phyloP scores from a whole-genome alignment of 2,888 invertebrate genomes.

The Pachycephus smyrnensis region DNA sequence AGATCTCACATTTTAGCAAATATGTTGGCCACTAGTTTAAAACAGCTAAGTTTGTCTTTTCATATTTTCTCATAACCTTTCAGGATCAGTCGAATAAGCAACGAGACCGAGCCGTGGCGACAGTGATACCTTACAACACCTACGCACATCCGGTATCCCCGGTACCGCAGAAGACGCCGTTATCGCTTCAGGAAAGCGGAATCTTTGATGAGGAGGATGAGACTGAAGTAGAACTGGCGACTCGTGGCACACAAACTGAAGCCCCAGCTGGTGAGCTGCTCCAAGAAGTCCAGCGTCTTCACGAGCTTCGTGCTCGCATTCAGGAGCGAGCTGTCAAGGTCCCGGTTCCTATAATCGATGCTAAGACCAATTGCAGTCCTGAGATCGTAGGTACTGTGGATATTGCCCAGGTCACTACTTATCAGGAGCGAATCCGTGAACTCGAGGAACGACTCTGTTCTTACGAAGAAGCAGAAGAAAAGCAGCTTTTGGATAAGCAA shows the following conservation, averaged over 20 bases:
- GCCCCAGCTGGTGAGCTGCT: constrained; percentile 55
- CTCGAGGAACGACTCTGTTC: constrained; percentile 44
- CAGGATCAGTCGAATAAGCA: constrained; percentile 51
- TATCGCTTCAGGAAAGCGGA: constrained; percentile 77
- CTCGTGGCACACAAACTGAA: constrained; percentile 55
- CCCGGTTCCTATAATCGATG: constrained; percentile 31
- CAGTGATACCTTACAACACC: constrained; percentile 54
- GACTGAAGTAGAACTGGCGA: constrained; percentile 47
- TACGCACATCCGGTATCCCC: constrained; percentile 44
- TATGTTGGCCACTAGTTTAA: background rate
- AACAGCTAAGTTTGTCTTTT: background rate
- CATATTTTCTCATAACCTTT: constrained; percentile 12
- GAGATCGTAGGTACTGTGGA: constrained; percentile 29
- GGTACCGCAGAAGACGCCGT: constrained; percentile 48
- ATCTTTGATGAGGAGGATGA: constrained; percentile 74
- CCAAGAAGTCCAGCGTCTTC: constrained; percentile 57
- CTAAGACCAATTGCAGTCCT: constrained; percentile 26
- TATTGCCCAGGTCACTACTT: constrained; percentile 24
- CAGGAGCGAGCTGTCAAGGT: constrained; percentile 56
- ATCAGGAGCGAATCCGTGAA: constrained; percentile 48
- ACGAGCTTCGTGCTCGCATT: constrained; percentile 54
- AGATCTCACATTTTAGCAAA: background rate
- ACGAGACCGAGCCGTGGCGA: constrained; percentile 54
- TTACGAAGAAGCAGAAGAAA: constrained; percentile 38
- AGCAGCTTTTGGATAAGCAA: constrained; percentile 34